Evolutionary conservation across 2,113 vertebrate species (phyloP).

Genomic region (Reinhardtius hippoglossoides): DNA sequence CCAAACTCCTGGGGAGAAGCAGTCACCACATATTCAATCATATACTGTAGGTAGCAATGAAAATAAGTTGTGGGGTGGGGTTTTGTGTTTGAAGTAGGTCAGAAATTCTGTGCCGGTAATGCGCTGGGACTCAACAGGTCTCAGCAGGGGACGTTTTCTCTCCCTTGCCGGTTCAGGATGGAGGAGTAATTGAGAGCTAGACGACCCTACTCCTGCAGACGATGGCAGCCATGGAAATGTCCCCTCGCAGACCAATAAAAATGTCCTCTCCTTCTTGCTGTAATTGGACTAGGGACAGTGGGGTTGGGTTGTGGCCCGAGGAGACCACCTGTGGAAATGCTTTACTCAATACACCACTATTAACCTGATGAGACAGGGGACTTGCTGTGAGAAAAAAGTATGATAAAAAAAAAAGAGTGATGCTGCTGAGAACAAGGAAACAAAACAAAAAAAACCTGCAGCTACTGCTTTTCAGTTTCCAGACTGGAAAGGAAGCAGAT

Average conservation of each 20-base stretch:
- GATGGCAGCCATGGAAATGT: conserved; percentile 72
- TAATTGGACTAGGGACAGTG: conserved; percentile 79
- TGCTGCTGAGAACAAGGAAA: conserved; percentile 53
- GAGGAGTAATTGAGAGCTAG: conserved; percentile 74
- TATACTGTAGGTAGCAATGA: conserved; percentile 43
- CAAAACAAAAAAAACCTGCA: conserved; percentile 9
- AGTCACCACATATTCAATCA: conserved; percentile 54
- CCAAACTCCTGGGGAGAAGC: conserved; percentile 36
- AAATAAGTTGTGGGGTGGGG: conserved; percentile 51
- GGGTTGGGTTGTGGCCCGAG: conserved; percentile 60
- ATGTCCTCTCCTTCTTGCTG: conserved; percentile 67
- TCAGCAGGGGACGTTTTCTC: conserved; percentile 63
- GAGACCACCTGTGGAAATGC: conserved; percentile 76
- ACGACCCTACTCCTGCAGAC: conserved; percentile 65
- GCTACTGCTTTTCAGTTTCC: conserved; percentile 10
- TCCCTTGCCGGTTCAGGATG: conserved; percentile 47
- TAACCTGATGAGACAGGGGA: conserved; percentile 71
- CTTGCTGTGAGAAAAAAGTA: conserved; percentile 17
- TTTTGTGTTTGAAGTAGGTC: conserved; percentile 76
- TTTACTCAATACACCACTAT: conserved; percentile 68
- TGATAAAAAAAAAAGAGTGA: conserved; percentile 47
- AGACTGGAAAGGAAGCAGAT: conserved; percentile 7
- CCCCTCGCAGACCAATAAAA: conserved; percentile 74
- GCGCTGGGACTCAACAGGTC: conserved; percentile 59
- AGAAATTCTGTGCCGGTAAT: conserved; percentile 69